phyloP scores from a whole-genome alignment of 2,797 vertebrate species.

The Rhinella marina region DNA sequence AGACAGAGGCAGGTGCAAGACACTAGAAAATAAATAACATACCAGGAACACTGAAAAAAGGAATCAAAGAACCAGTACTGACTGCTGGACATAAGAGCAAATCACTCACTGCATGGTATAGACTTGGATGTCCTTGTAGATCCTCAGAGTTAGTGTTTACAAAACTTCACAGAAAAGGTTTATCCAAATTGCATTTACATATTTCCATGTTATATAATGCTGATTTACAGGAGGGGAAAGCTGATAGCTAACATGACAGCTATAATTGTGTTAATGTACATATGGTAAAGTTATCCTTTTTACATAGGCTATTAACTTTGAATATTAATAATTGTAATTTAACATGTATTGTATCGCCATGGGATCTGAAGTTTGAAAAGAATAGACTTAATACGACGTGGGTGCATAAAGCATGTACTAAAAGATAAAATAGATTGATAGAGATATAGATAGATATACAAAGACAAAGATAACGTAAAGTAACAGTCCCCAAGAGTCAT shows the following conservation, averaged over 20 bases:
- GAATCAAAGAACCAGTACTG: slow-evolving; percentile 6
- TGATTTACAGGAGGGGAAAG: background rate
- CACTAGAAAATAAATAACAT: slow-evolving; percentile 45
- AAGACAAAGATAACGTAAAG: no score
- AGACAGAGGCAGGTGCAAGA: slow-evolving; percentile 68
- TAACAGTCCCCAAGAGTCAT: no score
- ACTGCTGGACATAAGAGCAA: slow-evolving; percentile 10
- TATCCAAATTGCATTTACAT: background rate
- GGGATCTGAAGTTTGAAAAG: no score
- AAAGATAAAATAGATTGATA: no score
- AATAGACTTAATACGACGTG: no score
- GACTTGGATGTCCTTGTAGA: background rate
- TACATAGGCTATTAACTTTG: no score
- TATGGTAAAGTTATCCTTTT: no score
- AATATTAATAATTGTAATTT: no score
- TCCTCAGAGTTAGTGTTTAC: background rate
- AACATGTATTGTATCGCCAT: no score
- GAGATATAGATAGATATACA: no score
- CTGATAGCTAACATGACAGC: background rate
- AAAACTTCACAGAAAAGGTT: background rate
- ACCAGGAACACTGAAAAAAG: slow-evolving; percentile 32
- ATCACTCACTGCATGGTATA: background rate
- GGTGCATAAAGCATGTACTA: no score
- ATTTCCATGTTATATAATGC: background rate
- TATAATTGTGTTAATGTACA: background rate